Base-by-base conservation (phyloP, 2,888 invertebrate species). In the Portevinia maculata region DNA sequence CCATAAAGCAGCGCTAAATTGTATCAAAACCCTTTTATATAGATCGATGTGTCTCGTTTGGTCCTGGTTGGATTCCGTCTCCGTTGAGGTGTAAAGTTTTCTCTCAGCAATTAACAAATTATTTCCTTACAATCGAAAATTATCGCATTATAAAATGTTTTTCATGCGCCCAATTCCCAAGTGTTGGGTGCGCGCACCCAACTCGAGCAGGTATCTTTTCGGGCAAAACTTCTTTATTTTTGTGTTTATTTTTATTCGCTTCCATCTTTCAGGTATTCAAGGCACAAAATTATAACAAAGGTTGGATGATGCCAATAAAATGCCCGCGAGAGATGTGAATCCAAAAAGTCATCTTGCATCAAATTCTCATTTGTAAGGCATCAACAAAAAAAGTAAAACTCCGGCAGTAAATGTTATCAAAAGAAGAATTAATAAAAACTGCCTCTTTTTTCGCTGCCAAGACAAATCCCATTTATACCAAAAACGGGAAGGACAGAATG, bases 21-120 rank as follows among this genome's bases (percentile, higher is more conserved):
- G 84, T 84, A 84, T 84, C 79, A 79, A 79, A 74, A 79, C 46
- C 67, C 62, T 67, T 83, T 73, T 79, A 69, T 71, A 73, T 73
- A 39, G 60, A 48, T 79, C 67, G 37, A 60, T 41, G 60, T 71
- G 44, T 55, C 30, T 6, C 41, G 9, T 41, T 46, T 44, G 28
- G 41, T 55, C 57, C 11, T 9, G 19, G 19, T 11, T 19, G 15
- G 11, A 7, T 1, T 11, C 8, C 15, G 28, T 24, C 41, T 48
- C 37, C 44, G 28, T 17, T 9, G 55, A 71, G 62, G 83, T 78
- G 83, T 83, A 78, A 83, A 78, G 53, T 67, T 67, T 67, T 71
- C 65, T 55, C 60, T 57, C 60, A 64, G 74, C 84, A 84, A 84
- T 84, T 84, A 84, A 79, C 84, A 84, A 84, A 84, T 84, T 84